These are phyloP conservation scores for Anastrepha ludens DNA, from an alignment of 1,140 invertebrate species.

Conservation along the genomic window DNA sequence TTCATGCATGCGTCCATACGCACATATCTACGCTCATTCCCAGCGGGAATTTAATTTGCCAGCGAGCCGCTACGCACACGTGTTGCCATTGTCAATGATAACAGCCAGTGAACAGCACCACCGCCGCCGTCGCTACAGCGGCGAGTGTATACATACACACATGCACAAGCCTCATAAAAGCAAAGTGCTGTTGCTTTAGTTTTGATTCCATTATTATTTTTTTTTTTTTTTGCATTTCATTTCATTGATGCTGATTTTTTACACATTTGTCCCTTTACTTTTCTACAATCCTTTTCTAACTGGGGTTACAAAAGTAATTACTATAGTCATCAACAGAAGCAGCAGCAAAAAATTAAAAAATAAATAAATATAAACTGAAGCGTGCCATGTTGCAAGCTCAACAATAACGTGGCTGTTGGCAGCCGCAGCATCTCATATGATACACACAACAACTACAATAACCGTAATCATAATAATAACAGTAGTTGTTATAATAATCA, in stretches of 20 bases:
- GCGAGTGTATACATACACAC: neutral
- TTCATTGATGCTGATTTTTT: slow-evolving; percentile 4
- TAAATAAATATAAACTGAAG: slow-evolving; percentile 40
- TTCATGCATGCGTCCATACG: neutral
- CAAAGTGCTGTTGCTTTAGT: neutral
- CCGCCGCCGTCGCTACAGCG: neutral
- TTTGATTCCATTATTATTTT: neutral
- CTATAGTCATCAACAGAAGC: slow-evolving; percentile 17
- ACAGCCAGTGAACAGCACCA: neutral
- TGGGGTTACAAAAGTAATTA: slow-evolving; percentile 51
- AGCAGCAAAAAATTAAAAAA: neutral
- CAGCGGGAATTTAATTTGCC: slow-evolving; percentile 48
- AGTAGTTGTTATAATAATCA: slow-evolving; percentile 40
- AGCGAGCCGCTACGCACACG: neutral
- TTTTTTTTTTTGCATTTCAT: neutral
- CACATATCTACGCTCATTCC: neutral
- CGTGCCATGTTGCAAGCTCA: slow-evolving; percentile 48
- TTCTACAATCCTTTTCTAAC: slow-evolving; percentile 12
- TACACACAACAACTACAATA: slow-evolving; percentile 25
- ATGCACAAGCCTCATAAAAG: neutral
- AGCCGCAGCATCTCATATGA: slow-evolving; percentile 20
- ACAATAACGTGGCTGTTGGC: slow-evolving; percentile 28
- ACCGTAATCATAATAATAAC: slow-evolving; percentile 21
- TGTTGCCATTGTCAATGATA: slow-evolving; percentile 46
- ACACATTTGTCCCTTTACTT: neutral